Evolutionary conservation across 1,140 invertebrate species (phyloP).

Genomic region (Asbolus verrucosus): DNA sequence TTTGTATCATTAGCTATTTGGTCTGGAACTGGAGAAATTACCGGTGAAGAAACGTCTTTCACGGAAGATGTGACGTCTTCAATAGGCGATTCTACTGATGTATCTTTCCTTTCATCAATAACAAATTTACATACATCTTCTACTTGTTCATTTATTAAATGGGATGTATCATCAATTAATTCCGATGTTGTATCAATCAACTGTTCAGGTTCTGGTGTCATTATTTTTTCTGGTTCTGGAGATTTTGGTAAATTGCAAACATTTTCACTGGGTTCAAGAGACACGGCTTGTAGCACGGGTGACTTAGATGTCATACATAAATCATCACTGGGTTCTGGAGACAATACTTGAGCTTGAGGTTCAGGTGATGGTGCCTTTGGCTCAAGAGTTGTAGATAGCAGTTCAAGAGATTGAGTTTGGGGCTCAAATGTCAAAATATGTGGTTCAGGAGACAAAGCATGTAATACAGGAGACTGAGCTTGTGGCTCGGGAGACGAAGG

Average conservation of each 20-base stretch:
- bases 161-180: background rate
- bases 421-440: constrained; percentile 14
- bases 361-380: constrained; percentile 14
- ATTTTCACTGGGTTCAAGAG: constrained; percentile 37
- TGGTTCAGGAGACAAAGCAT: constrained; percentile 14
- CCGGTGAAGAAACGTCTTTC: constrained; percentile 51
- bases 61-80: constrained; percentile 59
- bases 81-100: constrained; percentile 44
- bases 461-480: background rate
- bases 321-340: constrained; percentile 11
- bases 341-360: constrained; percentile 38
- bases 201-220: constrained; percentile 28
- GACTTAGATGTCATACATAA: background rate
- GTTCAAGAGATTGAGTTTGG: constrained; percentile 9
- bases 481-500: background rate
- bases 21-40: constrained; percentile 29
- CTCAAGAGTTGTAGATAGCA: constrained; percentile 2
- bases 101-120: constrained; percentile 1
- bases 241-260: constrained; percentile 8
- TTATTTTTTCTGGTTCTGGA: constrained; percentile 23
- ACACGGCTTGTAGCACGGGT: constrained; percentile 33
- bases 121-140: background rate
- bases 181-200: background rate
- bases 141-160: too few species aligned
- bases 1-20: constrained; percentile 19